Evolutionary conservation across 30 jellyfish, hydroid and myxozoan genomes (phyloP), one percentile per base, ranked within the genome.

Genomic region (Pelagia noctiluca): DNA sequence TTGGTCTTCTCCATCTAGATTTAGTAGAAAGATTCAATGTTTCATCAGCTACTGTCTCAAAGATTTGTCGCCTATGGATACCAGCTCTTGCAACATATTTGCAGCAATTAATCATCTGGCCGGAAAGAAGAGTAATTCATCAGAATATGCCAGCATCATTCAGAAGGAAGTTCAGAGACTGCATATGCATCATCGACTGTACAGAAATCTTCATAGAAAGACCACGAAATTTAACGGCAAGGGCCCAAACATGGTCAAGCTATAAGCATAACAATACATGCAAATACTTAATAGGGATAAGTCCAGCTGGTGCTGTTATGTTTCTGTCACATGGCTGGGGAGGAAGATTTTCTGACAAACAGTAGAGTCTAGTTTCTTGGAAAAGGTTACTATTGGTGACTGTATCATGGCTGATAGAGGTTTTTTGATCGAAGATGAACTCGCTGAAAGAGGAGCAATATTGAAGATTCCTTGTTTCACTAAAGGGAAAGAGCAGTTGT

Each of bases 301-400:
- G 65, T 49, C 97, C 96, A 31, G 85, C 92, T 29, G 96, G 97
- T 7, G 93, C 91, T 50, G 92, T 90, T 0, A 75, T 28, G 47
- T 90, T 83, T 76, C 42, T 90, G 31, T 90, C 97, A 0, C 35
- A 60, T 16, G 97, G 96, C 13, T 90, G 96, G 96, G 93, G 96
- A 63, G 96, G 96, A 7, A 21, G 85, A 35, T 89, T 52, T 1
- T 83, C 93, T 2, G 96, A 90, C 71, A 90, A 83, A 53, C 80
- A 80, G 66, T 57, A 8, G 50, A 83, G 32, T 63, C 86, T 32
- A 93, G 84, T 1, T 90, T 90, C 67, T 63, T 90, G 30, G 89
- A 90, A 30, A 13, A 24, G 28, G 33, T 90, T 7, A 34, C 35
- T 33, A 16, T 50, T 50, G 97, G 93, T 1, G 96, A 90, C 61